Percentiles rank a stretch among this genome's conserved stretches.
These are phyloP conservation scores for Carabus problematicus DNA, from an alignment of 2,888 invertebrate species.

Conservation along the genomic window DNA sequence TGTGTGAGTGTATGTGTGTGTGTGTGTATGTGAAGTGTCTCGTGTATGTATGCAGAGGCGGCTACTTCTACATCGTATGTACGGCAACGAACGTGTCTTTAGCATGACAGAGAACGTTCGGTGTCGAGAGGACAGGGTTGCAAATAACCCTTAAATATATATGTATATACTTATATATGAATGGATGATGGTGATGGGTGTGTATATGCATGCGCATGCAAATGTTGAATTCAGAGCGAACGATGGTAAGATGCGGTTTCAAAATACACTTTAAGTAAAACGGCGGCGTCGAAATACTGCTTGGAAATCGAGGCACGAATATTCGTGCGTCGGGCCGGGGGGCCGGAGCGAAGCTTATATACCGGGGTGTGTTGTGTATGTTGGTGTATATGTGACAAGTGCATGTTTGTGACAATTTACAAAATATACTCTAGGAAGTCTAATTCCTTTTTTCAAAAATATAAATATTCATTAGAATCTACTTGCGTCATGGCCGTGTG, in stretches of 20 bases:
- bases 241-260: not conserved
- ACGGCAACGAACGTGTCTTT: not conserved
- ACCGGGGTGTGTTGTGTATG: conserved; percentile 19
- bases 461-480: conserved; percentile 35
- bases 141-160: not conserved
- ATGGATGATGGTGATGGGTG: not conserved
- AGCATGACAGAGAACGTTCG: not conserved
- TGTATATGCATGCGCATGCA: conserved; percentile 11
- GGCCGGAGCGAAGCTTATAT: conserved; percentile 38
- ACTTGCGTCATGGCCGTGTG: conserved; percentile 13
- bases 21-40: too few relatives aligned
- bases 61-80: not conserved
- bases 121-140: not conserved
- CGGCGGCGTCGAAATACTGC: conserved; percentile 42
- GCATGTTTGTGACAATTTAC: conserved; percentile 23
- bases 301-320: conserved; percentile 53
- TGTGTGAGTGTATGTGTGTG: too few relatives aligned
- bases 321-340: conserved; percentile 53
- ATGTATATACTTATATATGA: not conserved
- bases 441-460: conserved; percentile 34
- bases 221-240: conserved; percentile 5
- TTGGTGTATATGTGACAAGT: conserved; percentile 17
- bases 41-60: not conserved
- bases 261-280: conserved; percentile 35
- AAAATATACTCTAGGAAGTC: conserved; percentile 39